Evolutionary conservation across 2,888 invertebrate genomes (phyloP), one percentile per base, ranked within the genome.

Genomic region (Galeopsomyia nigrocyanea): DNA sequence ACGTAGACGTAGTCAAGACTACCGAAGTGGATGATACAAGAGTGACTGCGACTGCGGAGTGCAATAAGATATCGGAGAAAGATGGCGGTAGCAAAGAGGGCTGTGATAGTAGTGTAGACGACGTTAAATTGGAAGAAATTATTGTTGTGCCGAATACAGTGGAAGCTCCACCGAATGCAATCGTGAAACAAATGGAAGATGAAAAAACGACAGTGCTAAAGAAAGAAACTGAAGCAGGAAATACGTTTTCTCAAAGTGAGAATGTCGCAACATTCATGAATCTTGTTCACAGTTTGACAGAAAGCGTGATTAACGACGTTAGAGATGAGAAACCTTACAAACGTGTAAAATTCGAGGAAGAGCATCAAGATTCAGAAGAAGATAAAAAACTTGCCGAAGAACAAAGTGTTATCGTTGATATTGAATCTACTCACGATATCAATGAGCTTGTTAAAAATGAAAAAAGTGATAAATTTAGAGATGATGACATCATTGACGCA

Each of bases 261-360:
- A 74, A 68, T 47, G 64, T 65, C 26, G 71, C 61, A n/a, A 71
- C 51, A 7, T 70, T 74, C 47, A 71, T 67, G 60, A 64, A 56
- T 56, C 68, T 68, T 19, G 71, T 74, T n/a, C 57, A 74, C 53
- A 74, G 63, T 55, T 63, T 74, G 7, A 74, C 67, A 10, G 67
- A 70, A 22, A 73, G 70, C 26, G 60, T 70, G n/a, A 56, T 68
- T 56, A 70, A 73, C 19, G 70, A 70, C 3, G 51, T 47, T n/a
- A 47, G 49, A 13, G n/a, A 55, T 3, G 26, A n/a, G 22, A 26
- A 55, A 47, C 31, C 47, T 9, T 21, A 14, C 9, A n/a, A 31
- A 58, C 56, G 14, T 10, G 39, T 10, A 39, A 10, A 3, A 56
- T 9, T 21, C 10, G 13, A 46, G 3, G 21, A 71, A 56, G 13